Conservation (phyloP, 2,797 vertebrate genomes). For the Xiphorhynchus erythropygius region DNA sequence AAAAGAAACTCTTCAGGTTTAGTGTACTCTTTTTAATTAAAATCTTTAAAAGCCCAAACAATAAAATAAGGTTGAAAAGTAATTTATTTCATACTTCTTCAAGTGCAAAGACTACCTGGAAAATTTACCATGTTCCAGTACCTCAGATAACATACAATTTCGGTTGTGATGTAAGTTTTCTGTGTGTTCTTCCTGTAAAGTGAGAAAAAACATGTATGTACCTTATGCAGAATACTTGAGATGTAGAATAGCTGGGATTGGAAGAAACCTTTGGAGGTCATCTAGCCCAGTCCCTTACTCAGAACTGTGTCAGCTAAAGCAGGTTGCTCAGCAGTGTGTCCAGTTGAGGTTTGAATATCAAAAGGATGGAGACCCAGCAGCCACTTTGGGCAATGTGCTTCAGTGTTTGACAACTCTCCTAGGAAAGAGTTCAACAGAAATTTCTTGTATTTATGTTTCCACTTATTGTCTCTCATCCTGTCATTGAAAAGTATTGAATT, state of each 20-base stretch:
- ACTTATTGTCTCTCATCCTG: neutral
- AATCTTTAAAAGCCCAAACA: neutral
- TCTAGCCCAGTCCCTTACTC: neutral
- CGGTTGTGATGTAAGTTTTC: neutral
- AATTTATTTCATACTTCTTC: neutral
- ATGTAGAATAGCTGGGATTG: neutral
- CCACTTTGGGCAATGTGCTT: accelerated
- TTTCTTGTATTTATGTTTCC: neutral
- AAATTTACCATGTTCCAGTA: neutral
- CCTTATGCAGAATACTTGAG: neutral
- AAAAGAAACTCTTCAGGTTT: neutral
- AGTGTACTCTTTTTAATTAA: neutral
- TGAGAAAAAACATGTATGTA: accelerated
- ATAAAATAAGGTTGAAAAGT: neutral
- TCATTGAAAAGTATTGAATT: neutral
- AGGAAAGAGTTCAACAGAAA: neutral
- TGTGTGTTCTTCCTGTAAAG: neutral
- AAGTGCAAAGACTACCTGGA: neutral
- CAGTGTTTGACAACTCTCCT: neutral
- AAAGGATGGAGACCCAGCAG: neutral
- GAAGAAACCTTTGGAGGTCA: neutral
- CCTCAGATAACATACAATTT: neutral
- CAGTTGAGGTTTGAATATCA: neutral
- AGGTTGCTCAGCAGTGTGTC: neutral
- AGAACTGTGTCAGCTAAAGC: neutral